Conservation (phyloP, 2,797 vertebrate genomes). For the Malurus splendens region DNA sequence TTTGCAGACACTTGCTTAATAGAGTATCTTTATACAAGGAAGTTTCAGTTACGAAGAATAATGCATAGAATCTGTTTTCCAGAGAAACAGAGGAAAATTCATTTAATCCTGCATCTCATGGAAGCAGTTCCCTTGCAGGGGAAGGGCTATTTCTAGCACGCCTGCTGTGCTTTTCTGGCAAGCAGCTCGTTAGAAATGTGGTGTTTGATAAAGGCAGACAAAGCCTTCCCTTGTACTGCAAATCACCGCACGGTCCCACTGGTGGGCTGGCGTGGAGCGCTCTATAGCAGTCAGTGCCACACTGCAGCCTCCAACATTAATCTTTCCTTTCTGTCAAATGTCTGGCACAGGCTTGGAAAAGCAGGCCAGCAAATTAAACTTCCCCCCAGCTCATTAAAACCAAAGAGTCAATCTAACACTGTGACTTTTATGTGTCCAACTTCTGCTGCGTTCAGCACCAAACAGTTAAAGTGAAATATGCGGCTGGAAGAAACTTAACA, state of each 20-base stretch:
- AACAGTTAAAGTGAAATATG: constrained; percentile 51
- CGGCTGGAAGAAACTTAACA: constrained; percentile 37
- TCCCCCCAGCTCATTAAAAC: constrained; percentile 47
- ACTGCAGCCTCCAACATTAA: constrained; percentile 62
- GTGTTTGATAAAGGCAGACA: constrained; percentile 73
- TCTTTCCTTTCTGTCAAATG: constrained; percentile 53
- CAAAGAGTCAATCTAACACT: constrained; percentile 37
- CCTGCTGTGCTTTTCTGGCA: constrained; percentile 83
- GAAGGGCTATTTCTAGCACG: constrained; percentile 77
- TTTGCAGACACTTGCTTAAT: not conserved
- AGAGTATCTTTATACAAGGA: not conserved
- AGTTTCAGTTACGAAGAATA: not conserved
- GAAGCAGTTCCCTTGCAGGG: constrained; percentile 63
- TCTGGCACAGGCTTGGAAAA: constrained; percentile 51
- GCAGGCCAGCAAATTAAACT: constrained; percentile 48
- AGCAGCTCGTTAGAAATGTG: constrained; percentile 63
- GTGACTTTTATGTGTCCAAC: not conserved
- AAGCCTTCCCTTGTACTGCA: constrained; percentile 83
- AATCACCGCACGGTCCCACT: constrained; percentile 70
- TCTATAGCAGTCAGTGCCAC: constrained; percentile 66
- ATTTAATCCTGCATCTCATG: constrained; percentile 2
- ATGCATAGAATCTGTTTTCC: constrained; percentile 22
- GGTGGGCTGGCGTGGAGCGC: constrained; percentile 70
- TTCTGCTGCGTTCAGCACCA: not conserved
- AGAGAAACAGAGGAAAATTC: constrained; percentile 3